Conservation (phyloP, 2,113 vertebrate species). For the Psophia crepitans region DNA sequence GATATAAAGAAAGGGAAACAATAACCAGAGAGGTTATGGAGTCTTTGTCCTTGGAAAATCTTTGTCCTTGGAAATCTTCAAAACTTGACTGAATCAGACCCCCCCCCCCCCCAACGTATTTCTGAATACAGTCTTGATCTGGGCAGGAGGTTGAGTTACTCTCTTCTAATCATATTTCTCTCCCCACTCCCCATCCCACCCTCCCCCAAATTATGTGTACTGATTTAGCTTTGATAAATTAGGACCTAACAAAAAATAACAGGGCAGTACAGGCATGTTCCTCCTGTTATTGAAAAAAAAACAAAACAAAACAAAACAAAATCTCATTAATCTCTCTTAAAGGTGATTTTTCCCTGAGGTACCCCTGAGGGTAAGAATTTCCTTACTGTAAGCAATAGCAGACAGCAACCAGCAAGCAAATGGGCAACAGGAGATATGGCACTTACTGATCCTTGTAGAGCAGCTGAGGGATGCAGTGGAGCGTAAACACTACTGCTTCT, state of each 20-base stretch:
- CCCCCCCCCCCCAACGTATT: rapidly evolving
- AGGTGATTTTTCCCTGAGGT: neutral
- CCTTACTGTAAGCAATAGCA: neutral
- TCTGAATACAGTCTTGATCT: neutral
- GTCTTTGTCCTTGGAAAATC: neutral
- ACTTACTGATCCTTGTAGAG: neutral
- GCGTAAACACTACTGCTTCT: neutral
- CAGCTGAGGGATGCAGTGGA: neutral
- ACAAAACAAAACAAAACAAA: too few species aligned
- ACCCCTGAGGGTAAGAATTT: neutral
- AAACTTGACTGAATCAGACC: neutral
- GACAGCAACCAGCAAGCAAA: neutral
- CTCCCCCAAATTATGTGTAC: neutral
- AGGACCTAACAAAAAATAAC: neutral
- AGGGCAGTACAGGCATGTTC: neutral
- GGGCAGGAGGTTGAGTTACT: neutral
- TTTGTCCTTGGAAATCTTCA: neutral
- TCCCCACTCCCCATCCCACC: too few species aligned
- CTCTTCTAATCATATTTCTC: neutral
- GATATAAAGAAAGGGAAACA: neutral
- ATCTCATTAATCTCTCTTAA: neutral
- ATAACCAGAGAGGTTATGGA: neutral
- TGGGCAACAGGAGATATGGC: neutral
- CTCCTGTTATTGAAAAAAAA: neutral
- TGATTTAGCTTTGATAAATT: neutral